Conservation (phyloP, 2,113 vertebrate species). For the Panurus biarmicus region DNA sequence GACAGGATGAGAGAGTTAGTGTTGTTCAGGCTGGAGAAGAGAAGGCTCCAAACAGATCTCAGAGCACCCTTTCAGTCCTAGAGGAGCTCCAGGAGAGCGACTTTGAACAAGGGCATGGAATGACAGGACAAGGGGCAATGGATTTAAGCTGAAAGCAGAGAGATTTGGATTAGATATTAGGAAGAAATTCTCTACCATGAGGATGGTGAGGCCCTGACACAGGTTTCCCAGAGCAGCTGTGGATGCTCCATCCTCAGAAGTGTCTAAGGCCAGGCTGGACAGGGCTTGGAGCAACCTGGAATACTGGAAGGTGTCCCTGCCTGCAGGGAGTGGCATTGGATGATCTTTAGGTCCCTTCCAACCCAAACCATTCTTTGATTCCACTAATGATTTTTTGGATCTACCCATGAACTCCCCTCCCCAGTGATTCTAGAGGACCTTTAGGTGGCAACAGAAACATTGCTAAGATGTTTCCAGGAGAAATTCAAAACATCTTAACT, state of each 20-base stretch:
- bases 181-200: neutral
- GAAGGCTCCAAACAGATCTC: neutral
- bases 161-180: neutral
- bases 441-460: neutral
- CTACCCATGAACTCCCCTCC: neutral
- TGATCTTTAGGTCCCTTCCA: neutral
- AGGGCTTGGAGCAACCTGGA: neutral
- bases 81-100: neutral
- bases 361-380: neutral
- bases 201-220: accelerated
- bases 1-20: neutral
- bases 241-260: neutral
- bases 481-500: neutral
- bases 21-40: neutral
- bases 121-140: neutral
- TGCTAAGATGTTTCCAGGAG: neutral
- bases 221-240: neutral
- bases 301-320: neutral
- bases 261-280: accelerated
- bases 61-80: neutral
- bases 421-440: neutral
- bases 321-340: neutral
- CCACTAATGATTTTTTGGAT: neutral
- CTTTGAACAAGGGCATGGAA: neutral
- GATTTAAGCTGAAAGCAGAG: neutral